Evolutionary conservation across 1,140 invertebrate species (phyloP), one percentile per base, ranked within the genome.

Genomic region (Drosophila quadrilineata): DNA sequence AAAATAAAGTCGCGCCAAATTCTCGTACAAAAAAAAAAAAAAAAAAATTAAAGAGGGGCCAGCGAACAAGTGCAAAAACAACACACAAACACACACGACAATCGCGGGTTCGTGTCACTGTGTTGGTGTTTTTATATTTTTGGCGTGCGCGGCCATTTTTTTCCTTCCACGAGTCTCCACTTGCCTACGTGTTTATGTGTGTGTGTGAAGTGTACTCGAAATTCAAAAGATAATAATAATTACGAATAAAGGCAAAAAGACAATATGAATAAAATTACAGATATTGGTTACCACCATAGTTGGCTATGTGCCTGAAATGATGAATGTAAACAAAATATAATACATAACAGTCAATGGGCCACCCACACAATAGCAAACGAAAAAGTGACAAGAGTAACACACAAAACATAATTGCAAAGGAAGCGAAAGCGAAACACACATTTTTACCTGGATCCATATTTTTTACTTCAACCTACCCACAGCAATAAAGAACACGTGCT

Each of bases 131-230:
- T 57, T 68, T 84, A 57, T 84, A 85, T 85, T 82, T 82, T 84
- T 82, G 79, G 77, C 79, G 77, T 85, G 77, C 77, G 77, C 77
- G 77, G 77, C 77, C 77, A 84, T 82, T 82, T 84, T 75, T 84
- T 82, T 77, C 75, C 54, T 70, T 70, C 64, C 52, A 69, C 43
- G 36, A 57, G 58, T 53, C 31, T 56, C 35, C 62, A 63, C 26
- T 49, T 52, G 36, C 36, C 38, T 48, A 24, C 53, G 46, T 67
- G 45, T 54, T 8, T 46, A 22, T 58, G 45, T 46, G 56, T 60
- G 57, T 48, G 36, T 40, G 40, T 45, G 33, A 43, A 66, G 63
- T 46, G 63, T 66, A 66, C 65, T 68, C 59, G 60, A 85, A 85
- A 60, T 48, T 56, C 16, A 45, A 63, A 77, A 77, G 69, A 85